phyloP scores from a whole-genome alignment of 2,797 vertebrate genomes.

The Momotus momota region DNA sequence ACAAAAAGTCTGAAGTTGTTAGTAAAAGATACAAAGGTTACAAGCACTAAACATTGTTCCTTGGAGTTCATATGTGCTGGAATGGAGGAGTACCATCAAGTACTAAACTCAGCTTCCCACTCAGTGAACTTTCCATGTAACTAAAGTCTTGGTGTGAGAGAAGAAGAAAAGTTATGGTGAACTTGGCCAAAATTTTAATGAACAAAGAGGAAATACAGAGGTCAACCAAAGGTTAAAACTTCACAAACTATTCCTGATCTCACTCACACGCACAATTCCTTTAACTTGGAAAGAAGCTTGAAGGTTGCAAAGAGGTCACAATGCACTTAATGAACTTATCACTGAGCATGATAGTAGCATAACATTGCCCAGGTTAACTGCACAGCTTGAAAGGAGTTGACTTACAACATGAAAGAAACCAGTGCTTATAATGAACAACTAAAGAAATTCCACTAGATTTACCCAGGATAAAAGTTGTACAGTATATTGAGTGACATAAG shows the following conservation, averaged over 20 bases:
- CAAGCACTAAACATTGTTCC: not conserved
- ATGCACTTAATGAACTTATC: not conserved
- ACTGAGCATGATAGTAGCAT: not conserved
- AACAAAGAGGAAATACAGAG: not conserved
- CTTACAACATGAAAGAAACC: not conserved
- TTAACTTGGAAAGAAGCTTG: not conserved
- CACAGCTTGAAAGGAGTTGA: not conserved
- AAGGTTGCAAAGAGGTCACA: not conserved
- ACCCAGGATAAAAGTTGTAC: not conserved
- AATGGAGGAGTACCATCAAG: not conserved
- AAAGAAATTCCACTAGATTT: not conserved
- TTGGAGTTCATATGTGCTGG: not conserved
- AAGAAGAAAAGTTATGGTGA: not conserved
- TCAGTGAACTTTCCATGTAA: not conserved
- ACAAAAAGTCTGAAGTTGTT: not conserved
- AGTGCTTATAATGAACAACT: not conserved
- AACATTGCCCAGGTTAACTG: not conserved
- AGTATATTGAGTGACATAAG: not conserved
- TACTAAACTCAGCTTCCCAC: not conserved
- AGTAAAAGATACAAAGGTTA: not conserved
- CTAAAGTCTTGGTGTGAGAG: not conserved
- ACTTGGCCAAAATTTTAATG: not conserved
- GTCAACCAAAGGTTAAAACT: not conserved
- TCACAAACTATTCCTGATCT: not conserved
- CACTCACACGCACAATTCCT: not conserved